phyloP scores from a whole-genome alignment of 2,113 vertebrate species.

The Phoenicopterus ruber region DNA sequence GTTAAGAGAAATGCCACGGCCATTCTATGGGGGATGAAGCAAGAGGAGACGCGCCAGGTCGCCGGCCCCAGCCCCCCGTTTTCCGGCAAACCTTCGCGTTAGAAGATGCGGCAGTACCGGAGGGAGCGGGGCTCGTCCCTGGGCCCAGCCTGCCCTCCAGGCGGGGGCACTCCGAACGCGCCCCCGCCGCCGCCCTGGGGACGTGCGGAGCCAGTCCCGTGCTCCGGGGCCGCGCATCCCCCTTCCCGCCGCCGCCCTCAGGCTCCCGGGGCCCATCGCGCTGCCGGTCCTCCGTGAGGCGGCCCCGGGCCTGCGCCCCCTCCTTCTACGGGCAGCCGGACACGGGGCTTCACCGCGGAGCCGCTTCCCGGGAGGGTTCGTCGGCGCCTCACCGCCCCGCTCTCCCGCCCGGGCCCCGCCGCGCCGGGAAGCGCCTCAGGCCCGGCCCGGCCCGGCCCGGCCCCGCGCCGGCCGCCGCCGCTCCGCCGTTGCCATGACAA shows the following conservation, averaged over 20 bases:
- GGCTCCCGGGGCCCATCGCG: too few relatives aligned
- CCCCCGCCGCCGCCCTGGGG: too few relatives aligned
- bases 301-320: background rate
- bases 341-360: background rate
- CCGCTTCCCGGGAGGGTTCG: background rate
- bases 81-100: background rate
- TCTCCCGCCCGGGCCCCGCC: background rate
- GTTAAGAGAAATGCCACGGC: too few relatives aligned
- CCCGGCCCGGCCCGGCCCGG: too few relatives aligned
- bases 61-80: rapidly evolving
- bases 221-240: too few relatives aligned
- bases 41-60: background rate
- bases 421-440: background rate
- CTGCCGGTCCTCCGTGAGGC: background rate
- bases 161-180: too few relatives aligned
- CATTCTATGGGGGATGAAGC: too few relatives aligned
- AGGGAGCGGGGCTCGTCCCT: background rate
- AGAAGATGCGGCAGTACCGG: too few relatives aligned
- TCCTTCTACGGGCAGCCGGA: background rate
- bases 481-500: background rate
- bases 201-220: too few relatives aligned
- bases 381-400: background rate
- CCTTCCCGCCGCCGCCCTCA: background rate
- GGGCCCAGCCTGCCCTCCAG: background rate
- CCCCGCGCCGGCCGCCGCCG: too few relatives aligned